A percentile compares a stretch with the other conserved stretches of the same genome.
phyloP scores from a whole-genome alignment of 2,113 vertebrate genomes.

The Bufo gargarizans region DNA sequence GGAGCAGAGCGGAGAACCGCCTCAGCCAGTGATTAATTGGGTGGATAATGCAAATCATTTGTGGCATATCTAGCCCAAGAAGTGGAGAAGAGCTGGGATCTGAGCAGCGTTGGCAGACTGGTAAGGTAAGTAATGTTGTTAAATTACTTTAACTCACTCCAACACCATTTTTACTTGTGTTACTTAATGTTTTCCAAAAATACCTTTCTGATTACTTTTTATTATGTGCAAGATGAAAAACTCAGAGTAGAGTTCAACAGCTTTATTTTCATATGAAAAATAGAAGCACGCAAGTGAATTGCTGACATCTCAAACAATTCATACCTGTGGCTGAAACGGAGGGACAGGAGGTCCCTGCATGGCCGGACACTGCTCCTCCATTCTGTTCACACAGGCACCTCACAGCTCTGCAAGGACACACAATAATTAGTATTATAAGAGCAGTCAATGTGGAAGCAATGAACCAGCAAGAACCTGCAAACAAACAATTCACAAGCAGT shows the following conservation, averaged over 20 bases:
- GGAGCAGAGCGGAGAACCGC: too few relatives aligned
- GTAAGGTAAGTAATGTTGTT: too few relatives aligned
- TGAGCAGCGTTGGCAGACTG: too few relatives aligned
- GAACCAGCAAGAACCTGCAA: background rate
- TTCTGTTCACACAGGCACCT: constrained; percentile 67
- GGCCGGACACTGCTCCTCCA: constrained; percentile 91
- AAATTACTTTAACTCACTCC: too few relatives aligned
- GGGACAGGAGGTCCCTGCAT: constrained; percentile 82
- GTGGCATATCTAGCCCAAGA: too few relatives aligned
- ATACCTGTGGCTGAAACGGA: constrained; percentile 90
- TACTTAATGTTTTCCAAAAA: too few relatives aligned
- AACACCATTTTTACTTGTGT: too few relatives aligned
- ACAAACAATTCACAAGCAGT: background rate
- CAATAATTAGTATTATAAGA: background rate
- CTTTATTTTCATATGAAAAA: background rate
- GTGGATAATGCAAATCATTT: too few relatives aligned
- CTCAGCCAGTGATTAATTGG: too few relatives aligned
- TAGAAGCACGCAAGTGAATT: background rate
- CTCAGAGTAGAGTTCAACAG: background rate
- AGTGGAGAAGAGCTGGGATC: too few relatives aligned
- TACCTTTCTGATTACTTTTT: too few relatives aligned
- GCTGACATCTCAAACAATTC: background rate
- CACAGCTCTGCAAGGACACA: constrained; percentile 41
- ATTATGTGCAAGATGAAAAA: background rate
- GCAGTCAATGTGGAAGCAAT: too few relatives aligned